phyloP scores from a whole-genome alignment of 2,797 vertebrate species.

The Rhodeus uyekii region DNA sequence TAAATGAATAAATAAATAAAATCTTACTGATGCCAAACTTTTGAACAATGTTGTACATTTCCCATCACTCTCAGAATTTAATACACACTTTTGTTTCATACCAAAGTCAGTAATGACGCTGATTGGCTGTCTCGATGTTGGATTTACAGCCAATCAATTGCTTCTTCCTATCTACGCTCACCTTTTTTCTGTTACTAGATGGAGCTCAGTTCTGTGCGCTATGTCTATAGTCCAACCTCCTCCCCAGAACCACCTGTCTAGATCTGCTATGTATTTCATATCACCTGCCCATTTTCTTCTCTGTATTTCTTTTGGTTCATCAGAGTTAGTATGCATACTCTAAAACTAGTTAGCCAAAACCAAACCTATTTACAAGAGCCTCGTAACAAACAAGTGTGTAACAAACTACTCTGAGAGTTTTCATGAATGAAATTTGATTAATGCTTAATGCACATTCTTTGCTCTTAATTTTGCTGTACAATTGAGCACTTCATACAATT shows the following conservation, averaged over 20 bases:
- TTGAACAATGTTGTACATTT: neutral
- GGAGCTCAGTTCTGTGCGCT: neutral
- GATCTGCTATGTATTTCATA: neutral
- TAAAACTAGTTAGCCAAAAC: too few relatives aligned
- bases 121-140: neutral
- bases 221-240: neutral
- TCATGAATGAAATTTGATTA: too few relatives aligned
- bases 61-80: neutral
- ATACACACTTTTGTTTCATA: neutral
- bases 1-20: neutral
- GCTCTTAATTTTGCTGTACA: neutral
- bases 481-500: too few relatives aligned
- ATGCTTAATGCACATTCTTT: neutral
- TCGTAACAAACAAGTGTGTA: too few relatives aligned
- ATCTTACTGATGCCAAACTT: neutral
- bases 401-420: too few relatives aligned
- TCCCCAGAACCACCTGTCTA: neutral
- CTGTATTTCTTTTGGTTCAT: too few relatives aligned
- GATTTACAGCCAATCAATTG: neutral
- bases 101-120: neutral
- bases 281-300: too few relatives aligned
- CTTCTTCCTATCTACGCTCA: neutral
- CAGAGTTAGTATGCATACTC: too few relatives aligned
- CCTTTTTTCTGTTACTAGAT: neutral
- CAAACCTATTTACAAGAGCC: too few relatives aligned